These are phyloP conservation scores for Ceramica pisi DNA, from an alignment of 2,888 invertebrate genomes.

Conservation along the genomic window DNA sequence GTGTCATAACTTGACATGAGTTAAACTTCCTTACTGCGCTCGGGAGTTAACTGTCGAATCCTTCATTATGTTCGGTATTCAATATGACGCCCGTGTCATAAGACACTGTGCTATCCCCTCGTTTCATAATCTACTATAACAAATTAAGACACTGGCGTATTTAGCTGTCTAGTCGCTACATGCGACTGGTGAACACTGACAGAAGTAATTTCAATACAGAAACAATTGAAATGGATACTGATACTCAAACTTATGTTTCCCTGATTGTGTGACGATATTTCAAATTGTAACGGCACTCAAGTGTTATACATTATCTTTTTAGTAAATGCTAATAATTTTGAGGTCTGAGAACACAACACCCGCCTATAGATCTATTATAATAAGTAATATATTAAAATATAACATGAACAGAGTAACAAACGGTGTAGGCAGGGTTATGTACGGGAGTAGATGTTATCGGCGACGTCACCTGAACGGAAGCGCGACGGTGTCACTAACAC, in stretches of 20 bases:
- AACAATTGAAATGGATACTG: background rate
- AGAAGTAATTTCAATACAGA: background rate
- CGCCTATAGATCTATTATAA: constrained; percentile 28
- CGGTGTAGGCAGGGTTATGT: constrained; percentile 73
- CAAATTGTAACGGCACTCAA: constrained; percentile 64
- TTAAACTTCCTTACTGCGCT: too few species aligned
- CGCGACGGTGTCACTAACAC: constrained; percentile 79
- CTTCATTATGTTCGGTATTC: too few species aligned
- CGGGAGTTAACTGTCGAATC: too few species aligned
- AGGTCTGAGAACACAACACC: constrained; percentile 66
- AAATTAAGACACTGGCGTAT: too few species aligned
- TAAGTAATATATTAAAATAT: constrained; percentile 59
- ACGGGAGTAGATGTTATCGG: constrained; percentile 82
- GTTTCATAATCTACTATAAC: too few species aligned
- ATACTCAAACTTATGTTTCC: background rate
- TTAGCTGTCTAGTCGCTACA: too few species aligned
- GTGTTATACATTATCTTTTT: constrained; percentile 75
- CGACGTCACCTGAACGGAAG: constrained; percentile 89
- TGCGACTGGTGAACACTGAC: too few species aligned
- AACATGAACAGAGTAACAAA: constrained; percentile 81
- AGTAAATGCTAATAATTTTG: constrained; percentile 75
- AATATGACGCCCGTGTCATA: too few species aligned
- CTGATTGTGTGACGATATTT: background rate
- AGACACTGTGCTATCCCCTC: too few species aligned
- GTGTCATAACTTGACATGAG: too few species aligned